Evolutionary conservation across 2,113 vertebrate species (phyloP).

Genomic region (Bettongia penicillata): DNA sequence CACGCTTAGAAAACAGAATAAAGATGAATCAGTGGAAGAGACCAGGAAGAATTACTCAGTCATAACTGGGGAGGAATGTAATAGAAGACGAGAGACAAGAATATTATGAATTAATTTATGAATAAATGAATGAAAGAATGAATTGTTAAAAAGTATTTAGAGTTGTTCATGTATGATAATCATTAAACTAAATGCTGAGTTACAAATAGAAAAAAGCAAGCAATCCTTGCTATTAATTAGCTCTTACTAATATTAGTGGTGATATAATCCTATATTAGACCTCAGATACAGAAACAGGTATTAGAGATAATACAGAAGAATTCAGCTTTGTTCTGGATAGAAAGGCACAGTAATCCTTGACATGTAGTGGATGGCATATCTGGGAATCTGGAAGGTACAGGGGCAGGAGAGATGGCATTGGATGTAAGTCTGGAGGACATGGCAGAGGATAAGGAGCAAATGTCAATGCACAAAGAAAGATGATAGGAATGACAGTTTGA

Average conservation of each 20-base stretch:
- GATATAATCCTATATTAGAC: neutral
- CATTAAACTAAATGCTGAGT: neutral
- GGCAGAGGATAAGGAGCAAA: neutral
- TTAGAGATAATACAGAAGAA: neutral
- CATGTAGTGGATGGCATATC: neutral
- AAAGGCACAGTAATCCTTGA: neutral
- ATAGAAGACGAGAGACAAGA: neutral
- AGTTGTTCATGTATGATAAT: neutral
- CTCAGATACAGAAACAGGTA: neutral
- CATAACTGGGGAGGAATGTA: neutral
- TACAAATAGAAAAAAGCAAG: neutral
- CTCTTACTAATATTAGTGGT: neutral
- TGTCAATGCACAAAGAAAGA: neutral
- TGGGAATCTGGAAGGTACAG: neutral
- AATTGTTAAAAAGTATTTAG: neutral
- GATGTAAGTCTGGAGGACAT: neutral
- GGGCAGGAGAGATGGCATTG: neutral
- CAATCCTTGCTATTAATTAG: neutral
- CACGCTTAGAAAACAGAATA: neutral
- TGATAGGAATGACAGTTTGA: neutral
- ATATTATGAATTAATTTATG: neutral
- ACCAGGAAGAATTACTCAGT: neutral
- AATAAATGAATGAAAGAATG: neutral
- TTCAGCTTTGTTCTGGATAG: neutral
- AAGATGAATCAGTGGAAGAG: neutral